These are phyloP conservation scores for Lepidothrix coronata DNA, from an alignment of 2,113 vertebrate genomes.

Conservation along the genomic window DNA sequence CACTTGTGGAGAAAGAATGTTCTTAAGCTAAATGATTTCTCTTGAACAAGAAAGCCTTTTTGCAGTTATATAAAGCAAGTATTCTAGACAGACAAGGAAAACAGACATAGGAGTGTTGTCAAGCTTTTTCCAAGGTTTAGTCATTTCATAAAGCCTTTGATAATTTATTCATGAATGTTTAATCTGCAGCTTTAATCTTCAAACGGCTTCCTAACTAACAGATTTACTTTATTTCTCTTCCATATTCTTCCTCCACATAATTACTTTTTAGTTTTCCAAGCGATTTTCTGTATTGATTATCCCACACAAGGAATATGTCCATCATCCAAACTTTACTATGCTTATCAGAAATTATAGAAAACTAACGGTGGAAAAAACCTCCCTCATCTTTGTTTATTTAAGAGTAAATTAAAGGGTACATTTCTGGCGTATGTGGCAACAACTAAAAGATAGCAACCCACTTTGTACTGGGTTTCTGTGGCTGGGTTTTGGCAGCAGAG, in stretches of 20 bases:
- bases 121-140: slow-evolving; percentile 27
- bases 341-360: slow-evolving; percentile 40
- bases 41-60: slow-evolving; percentile 26
- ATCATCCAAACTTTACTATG: slow-evolving; percentile 18
- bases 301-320: slow-evolving; percentile 16
- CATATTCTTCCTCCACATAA: neutral
- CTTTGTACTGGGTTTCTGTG: too few relatives aligned
- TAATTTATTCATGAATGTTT: slow-evolving; percentile 64
- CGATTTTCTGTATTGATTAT: slow-evolving; percentile 45
- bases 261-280: slow-evolving; percentile 11
- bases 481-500: too few relatives aligned
- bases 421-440: neutral
- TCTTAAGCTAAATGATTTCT: slow-evolving; percentile 22
- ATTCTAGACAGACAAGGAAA: slow-evolving; percentile 4
- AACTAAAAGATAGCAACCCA: neutral
- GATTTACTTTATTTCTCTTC: slow-evolving; percentile 52
- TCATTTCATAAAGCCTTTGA: slow-evolving; percentile 54
- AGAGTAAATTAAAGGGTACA: slow-evolving; percentile 40
- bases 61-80: slow-evolving; percentile 14
- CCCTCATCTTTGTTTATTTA: slow-evolving; percentile 18
- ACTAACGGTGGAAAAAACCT: neutral
- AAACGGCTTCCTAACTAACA: slow-evolving; percentile 38
- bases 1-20: neutral
- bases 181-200: slow-evolving; percentile 59
- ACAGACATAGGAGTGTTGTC: neutral